phyloP scores from a whole-genome alignment of 2,113 vertebrate genomes.

The Caloenas nicobarica region DNA sequence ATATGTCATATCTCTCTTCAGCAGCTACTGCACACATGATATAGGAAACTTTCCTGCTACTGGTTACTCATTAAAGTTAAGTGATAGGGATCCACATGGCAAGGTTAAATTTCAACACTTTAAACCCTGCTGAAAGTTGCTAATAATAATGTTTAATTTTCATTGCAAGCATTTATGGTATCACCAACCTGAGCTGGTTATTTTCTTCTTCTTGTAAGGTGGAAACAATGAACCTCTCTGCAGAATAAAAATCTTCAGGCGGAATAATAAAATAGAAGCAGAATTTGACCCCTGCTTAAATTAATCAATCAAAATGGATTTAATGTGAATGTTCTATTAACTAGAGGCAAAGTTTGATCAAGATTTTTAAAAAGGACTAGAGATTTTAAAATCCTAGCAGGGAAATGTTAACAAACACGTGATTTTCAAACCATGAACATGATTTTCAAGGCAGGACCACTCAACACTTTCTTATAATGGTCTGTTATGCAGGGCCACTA shows the following conservation, averaged over 20 bases:
- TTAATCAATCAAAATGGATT: neutral
- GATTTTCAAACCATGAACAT: neutral
- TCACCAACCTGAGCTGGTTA: neutral
- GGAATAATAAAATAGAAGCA: neutral
- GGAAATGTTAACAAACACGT: neutral
- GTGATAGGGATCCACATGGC: slow-evolving; percentile 63
- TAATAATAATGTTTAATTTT: slow-evolving; percentile 63
- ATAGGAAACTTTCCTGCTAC: slow-evolving; percentile 64
- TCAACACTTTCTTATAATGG: neutral
- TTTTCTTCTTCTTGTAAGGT: neutral
- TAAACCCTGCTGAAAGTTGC: slow-evolving; percentile 64
- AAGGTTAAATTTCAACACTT: slow-evolving; percentile 67
- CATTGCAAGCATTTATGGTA: slow-evolving; percentile 9
- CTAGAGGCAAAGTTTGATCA: neutral
- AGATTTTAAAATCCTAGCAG: neutral
- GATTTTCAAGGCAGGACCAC: neutral
- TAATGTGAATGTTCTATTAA: slow-evolving; percentile 20
- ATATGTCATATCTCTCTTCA: slow-evolving; percentile 65
- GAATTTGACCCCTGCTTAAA: slow-evolving; percentile 20
- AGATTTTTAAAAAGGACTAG: neutral
- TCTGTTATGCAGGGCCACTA: neutral
- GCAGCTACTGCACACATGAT: slow-evolving; percentile 56
- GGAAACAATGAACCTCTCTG: neutral
- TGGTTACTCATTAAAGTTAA: slow-evolving; percentile 70
- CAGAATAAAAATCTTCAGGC: neutral